These are phyloP conservation scores for Pemphigus obesinymphae DNA, from an alignment of 1,140 invertebrate genomes.

Conservation along the genomic window DNA sequence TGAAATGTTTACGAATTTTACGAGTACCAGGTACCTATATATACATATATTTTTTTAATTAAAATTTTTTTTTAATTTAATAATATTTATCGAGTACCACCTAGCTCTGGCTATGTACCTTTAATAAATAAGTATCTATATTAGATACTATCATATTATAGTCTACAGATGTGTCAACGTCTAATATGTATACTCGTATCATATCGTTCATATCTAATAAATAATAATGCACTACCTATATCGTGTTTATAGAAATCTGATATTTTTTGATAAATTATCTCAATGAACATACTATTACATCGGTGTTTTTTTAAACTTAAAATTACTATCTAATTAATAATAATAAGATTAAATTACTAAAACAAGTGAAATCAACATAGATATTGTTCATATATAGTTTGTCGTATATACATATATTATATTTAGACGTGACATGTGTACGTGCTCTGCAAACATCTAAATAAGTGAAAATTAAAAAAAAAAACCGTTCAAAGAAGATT, in stretches of 20 bases:
- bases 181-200: too few relatives aligned
- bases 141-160: too few relatives aligned
- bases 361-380: constrained; percentile 10
- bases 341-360: constrained; percentile 9
- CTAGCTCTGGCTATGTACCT: too few relatives aligned
- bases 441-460: background rate
- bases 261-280: background rate
- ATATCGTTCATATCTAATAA: too few relatives aligned
- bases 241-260: background rate
- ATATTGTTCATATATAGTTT: background rate
- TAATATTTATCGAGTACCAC: too few relatives aligned
- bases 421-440: background rate
- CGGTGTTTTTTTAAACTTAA: background rate
- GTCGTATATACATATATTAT: background rate
- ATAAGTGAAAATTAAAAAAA: constrained; percentile 8
- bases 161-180: too few relatives aligned
- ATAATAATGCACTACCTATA: too few relatives aligned
- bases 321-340: background rate
- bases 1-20: too few relatives aligned
- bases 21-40: too few relatives aligned
- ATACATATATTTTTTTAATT: too few relatives aligned
- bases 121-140: too few relatives aligned
- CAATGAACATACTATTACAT: background rate
- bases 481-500: background rate
- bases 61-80: too few relatives aligned